Conservation (phyloP, 2,888 invertebrate genomes). For the Iphiclides podalirius region DNA sequence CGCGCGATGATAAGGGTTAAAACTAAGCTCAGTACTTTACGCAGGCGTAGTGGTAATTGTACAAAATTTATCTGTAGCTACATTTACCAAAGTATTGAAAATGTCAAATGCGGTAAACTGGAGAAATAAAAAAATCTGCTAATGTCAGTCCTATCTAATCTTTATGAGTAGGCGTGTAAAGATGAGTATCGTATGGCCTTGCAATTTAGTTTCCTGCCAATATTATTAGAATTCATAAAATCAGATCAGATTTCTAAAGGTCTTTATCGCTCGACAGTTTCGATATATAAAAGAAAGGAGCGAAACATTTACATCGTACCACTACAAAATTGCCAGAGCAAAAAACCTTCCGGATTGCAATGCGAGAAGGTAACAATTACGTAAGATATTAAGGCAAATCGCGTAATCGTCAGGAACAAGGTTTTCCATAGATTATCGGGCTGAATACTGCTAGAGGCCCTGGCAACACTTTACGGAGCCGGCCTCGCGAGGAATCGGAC, state of each 20-base stretch:
- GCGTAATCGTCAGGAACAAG: not conserved
- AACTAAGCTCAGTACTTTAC: slow-evolving; percentile 6
- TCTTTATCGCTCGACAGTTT: not conserved
- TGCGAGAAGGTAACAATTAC: no score
- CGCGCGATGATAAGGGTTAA: slow-evolving; percentile 12
- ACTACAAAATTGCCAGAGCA: no score
- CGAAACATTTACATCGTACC: no score
- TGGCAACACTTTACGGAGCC: slow-evolving; percentile 29
- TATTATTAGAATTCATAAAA: not conserved
- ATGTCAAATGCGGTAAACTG: no score
- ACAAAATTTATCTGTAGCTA: no score
- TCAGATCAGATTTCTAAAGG: not conserved
- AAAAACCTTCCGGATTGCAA: no score
- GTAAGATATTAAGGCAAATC: no score
- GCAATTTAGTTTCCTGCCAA: slow-evolving; percentile 9
- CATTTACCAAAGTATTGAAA: no score
- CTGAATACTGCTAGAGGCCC: slow-evolving; percentile 1
- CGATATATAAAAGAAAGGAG: no score
- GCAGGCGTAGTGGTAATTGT: not conserved
- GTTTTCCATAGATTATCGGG: slow-evolving; percentile 5
- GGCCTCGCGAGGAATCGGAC: slow-evolving; percentile 64
- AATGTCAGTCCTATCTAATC: not conserved
- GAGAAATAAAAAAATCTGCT: no score
- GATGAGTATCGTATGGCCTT: slow-evolving; percentile 9
- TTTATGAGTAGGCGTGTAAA: slow-evolving; percentile 1